Evolutionary conservation across 1,140 invertebrate genomes (phyloP).

Genomic region (Ruditapes philippinarum): DNA sequence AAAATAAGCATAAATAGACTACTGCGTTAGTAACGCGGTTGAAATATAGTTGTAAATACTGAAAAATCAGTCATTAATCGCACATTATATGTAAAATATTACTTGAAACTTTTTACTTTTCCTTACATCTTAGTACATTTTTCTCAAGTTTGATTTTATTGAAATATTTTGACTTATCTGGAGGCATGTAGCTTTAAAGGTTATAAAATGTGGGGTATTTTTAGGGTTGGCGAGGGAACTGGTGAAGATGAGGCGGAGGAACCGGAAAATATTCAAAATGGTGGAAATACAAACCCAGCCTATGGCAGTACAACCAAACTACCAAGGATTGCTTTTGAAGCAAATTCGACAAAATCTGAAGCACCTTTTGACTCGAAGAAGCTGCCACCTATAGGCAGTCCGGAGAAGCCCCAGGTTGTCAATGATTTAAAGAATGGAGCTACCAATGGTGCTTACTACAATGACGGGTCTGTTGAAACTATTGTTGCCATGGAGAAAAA

Average conservation of each 20-base stretch:
- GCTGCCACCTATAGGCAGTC: constrained; percentile 9
- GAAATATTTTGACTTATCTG: no score
- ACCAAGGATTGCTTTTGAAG: constrained; percentile 20
- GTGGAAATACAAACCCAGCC: neutral
- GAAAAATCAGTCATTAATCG: no score
- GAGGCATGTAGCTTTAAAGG: no score
- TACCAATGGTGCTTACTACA: neutral
- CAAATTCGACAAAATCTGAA: neutral
- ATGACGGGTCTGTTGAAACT: neutral
- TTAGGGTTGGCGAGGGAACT: constrained; percentile 53
- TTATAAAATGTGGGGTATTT: neutral
- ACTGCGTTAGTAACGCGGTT: no score
- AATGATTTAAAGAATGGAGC: neutral
- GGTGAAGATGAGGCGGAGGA: constrained; percentile 20
- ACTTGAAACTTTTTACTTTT: no score
- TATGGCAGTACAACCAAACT: constrained; percentile 28
- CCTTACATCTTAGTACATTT: no score
- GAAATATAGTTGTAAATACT: no score
- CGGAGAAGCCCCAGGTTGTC: neutral
- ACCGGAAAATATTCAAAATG: neutral
- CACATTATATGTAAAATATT: no score
- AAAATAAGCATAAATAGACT: no score
- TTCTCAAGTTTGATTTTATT: no score
- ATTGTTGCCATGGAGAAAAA: neutral
- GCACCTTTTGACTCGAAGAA: neutral